These are phyloP conservation scores for Huso huso DNA, from an alignment of 2,797 vertebrate species.

Conservation along the genomic window DNA sequence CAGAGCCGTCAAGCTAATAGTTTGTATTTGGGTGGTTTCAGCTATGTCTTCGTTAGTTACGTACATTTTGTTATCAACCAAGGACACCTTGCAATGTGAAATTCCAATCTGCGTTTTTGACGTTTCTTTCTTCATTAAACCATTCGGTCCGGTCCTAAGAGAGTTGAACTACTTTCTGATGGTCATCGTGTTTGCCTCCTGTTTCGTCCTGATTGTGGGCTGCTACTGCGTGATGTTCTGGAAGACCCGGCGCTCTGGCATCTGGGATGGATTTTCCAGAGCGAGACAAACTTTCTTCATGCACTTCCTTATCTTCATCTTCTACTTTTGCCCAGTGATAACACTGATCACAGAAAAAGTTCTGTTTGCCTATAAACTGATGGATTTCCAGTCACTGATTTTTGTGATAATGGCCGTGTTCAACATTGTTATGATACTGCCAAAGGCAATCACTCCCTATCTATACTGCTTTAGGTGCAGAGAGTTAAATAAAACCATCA, in stretches of 20 bases:
- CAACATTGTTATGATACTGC: slow-evolving; percentile 44
- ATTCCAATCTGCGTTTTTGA: slow-evolving; percentile 43
- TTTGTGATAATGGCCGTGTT: slow-evolving; percentile 42
- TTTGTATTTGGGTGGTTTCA: slow-evolving; percentile 40
- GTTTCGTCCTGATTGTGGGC: slow-evolving; percentile 41
- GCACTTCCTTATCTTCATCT: slow-evolving; percentile 49
- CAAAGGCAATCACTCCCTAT: slow-evolving; percentile 50
- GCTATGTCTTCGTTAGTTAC: slow-evolving; percentile 36
- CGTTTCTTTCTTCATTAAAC: slow-evolving; percentile 37
- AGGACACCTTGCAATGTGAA: slow-evolving; percentile 30
- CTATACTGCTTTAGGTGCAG: slow-evolving; percentile 52
- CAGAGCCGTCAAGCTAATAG: slow-evolving; percentile 36
- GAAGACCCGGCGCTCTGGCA: slow-evolving; percentile 47
- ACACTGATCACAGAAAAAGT: slow-evolving; percentile 39
- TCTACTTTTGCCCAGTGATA: slow-evolving; percentile 48
- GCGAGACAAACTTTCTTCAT: slow-evolving; percentile 52
- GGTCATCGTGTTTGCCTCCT: slow-evolving; percentile 34
- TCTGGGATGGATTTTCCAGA: slow-evolving; percentile 47
- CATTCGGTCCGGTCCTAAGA: slow-evolving; percentile 31
- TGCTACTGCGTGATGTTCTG: slow-evolving; percentile 46
- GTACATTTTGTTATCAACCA: slow-evolving; percentile 29
- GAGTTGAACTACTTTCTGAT: slow-evolving; percentile 48
- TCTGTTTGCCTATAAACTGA: slow-evolving; percentile 23
- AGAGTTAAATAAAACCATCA: slow-evolving; percentile 39
- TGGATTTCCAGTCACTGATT: slow-evolving; percentile 34